Base-by-base conservation (phyloP, 1,140 invertebrate species). In the Pachyrhynchus sulphureomaculatus region DNA sequence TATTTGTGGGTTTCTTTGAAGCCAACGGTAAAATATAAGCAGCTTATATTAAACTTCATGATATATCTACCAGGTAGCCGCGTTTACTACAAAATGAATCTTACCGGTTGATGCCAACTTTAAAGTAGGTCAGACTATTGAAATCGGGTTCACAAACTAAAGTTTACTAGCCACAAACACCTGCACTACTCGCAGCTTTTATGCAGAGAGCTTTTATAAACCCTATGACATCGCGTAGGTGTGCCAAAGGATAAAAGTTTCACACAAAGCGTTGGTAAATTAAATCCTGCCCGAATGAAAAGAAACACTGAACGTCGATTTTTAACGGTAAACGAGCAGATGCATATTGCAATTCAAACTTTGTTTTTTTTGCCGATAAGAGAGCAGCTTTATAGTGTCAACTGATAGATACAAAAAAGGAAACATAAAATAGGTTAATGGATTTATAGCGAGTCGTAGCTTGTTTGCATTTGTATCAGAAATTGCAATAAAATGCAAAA, bases 201-300 rank as follows among this genome's bases (percentile, higher is more conserved):
- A 42, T 23, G 20, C 41, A 36, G 34, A 12, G 12, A 15, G 41
- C 41, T 42, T 42, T 18, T 18, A 20, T 20, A 42, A 42, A 23
- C n/a, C 41, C 17, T 8, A 42, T 18, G 20, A 10, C 15, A 9
- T 42, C 17, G 17, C 41, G 17, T 13, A 15, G 41, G 41, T 42
- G 41, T 23, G 18, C 10, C 9, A 17, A 42, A 42, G 17, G 17
- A 20, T 23, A 13, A 13, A 13, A 42, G 34, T 15, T 36, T 8
- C 3, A 53, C 37, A 23, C 24, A 36, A 53, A 29, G 36, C 33
- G 18, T 41, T 32, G 32, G 32, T 24, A 37, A 21, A 17, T 23
- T 39, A 53, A 39, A 37, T 53, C 34, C 51, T 15, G 51, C 26
- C 26, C 39, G 33, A 10, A 51, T 17, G 24, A 42, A 42, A 42